Evolutionary conservation across 2,888 invertebrate species (phyloP).

Genomic region (Lamellibrachia satsuma): DNA sequence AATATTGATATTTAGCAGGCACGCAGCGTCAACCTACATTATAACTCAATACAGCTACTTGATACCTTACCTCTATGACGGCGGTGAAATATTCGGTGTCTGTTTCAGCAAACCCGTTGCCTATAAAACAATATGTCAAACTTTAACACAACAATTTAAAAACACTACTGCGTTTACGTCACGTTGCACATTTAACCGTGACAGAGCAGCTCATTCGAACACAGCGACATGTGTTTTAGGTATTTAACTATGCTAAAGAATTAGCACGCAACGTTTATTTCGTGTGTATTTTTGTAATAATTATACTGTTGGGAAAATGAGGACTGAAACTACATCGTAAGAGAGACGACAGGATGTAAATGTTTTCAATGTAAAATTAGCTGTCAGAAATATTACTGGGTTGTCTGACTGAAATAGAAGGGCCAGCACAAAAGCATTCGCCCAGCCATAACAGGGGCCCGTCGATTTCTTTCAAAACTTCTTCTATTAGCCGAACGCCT

Average conservation of each 20-base stretch:
- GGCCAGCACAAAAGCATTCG: too few species aligned
- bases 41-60: neutral
- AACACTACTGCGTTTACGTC: neutral
- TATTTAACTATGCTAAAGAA: neutral
- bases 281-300: too few species aligned
- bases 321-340: too few species aligned
- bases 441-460: too few species aligned
- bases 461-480: too few species aligned
- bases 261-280: neutral
- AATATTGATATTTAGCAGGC: neutral
- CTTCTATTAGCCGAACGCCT: neutral
- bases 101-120: constrained; percentile 45
- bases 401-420: too few species aligned
- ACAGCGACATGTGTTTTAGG: neutral
- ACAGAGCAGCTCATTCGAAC: neutral
- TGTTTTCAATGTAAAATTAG: too few species aligned
- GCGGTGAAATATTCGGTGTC: constrained; percentile 41
- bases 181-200: neutral
- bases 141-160: neutral
- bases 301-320: too few species aligned
- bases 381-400: too few species aligned
- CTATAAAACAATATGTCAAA: constrained; percentile 30
- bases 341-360: too few species aligned
- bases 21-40: neutral
- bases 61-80: constrained; percentile 42